Evolutionary conservation across 2,888 invertebrate genomes (phyloP), one percentile per base, ranked within the genome.

Genomic region (Tetranychus piercei): DNA sequence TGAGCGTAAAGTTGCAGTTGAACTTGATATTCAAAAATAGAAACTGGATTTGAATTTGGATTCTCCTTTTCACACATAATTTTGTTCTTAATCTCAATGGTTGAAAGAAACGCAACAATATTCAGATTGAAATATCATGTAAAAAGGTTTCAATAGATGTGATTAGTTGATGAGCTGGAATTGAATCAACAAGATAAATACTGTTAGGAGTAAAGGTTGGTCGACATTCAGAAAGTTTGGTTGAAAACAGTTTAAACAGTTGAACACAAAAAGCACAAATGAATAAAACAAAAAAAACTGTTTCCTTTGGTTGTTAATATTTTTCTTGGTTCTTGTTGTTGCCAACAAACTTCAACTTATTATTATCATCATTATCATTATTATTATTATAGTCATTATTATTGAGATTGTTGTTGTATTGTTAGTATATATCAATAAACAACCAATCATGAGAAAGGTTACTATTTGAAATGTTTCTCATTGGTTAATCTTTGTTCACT

Each of bases 1-100:
- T 91, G 91, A 83, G 92, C 91, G 83, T 92, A 92, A 1, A 92
- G 85, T 80, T 92, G 92, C 5, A 91, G 83, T 71, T 67, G 55
- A 7, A 91, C 87, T 81, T 92, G 91, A 81, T 91, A 91, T 80
- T 92, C 91, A 77, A 69, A 11, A 22, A 23, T 22, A 88, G 75
- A 23, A 76, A 20, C 20, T 55, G 55, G 55, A 20, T 18, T 23
- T 2, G 75, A 23, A 76, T 9, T 20, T 55, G 55, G 55, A 20
- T 18, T 23, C 20, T 69, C 69, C 20, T 69, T 69, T 69, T 69
- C 69, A 69, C 69, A 69, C 69, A 69, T 69, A 11, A 20, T 67
- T 15, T 65, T 65, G n/a, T 65, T n/a, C 3, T 6, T 65, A n/a
- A 4, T 4, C 15, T 64, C n/a, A n/a, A 65, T 65, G 6, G 15